phyloP scores from a whole-genome alignment of 2,113 vertebrate species.

The Cheilinus undulatus region DNA sequence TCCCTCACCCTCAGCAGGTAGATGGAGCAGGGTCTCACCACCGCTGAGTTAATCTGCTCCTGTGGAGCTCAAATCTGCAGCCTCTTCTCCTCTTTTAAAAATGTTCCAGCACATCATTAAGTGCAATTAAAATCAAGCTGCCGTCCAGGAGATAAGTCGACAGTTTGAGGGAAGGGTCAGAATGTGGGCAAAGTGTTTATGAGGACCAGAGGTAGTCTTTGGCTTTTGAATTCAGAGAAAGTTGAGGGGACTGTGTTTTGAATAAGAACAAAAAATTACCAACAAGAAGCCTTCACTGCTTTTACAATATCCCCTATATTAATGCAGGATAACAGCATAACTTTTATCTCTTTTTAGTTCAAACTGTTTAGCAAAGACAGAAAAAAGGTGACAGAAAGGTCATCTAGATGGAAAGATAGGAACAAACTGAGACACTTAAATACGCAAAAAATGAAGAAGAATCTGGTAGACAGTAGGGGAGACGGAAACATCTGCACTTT shows the following conservation, averaged over 20 bases:
- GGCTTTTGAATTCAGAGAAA: slow-evolving; percentile 6
- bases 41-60: slow-evolving; percentile 76
- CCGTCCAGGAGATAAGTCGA: slow-evolving; percentile 29
- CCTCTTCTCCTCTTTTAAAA: slow-evolving; percentile 28
- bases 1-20: slow-evolving; percentile 45
- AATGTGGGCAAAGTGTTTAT: slow-evolving; percentile 9
- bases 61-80: slow-evolving; percentile 51
- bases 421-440: neutral
- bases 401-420: neutral
- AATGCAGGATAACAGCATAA: no score
- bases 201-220: slow-evolving; percentile 10
- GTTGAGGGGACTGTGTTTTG: neutral
- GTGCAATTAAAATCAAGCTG: slow-evolving; percentile 76
- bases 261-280: neutral
- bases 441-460: neutral
- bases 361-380: neutral
- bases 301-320: no score
- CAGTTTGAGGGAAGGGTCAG: slow-evolving; percentile 25
- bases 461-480: neutral
- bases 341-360: neutral
- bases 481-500: slow-evolving; percentile 11
- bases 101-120: slow-evolving; percentile 70
- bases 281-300: neutral
- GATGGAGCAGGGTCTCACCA: slow-evolving; percentile 41
- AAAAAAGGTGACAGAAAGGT: neutral